Evolutionary conservation across 2,797 vertebrate species (phyloP), one percentile per base, ranked within the genome.

Genomic region (Xenentodon cancila): DNA sequence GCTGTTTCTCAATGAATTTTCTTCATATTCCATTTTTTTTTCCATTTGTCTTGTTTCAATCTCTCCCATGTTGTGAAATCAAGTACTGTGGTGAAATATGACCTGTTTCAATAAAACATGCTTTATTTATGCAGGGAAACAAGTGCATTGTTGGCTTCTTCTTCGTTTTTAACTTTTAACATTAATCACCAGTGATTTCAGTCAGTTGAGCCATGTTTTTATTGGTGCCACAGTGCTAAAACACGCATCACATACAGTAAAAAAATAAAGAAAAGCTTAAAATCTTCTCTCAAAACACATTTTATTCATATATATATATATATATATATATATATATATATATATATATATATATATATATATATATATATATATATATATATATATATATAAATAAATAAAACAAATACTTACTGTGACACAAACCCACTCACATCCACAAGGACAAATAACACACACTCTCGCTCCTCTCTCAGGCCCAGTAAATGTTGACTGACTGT

Each of bases 101-200:
- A 76, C 48, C 47, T 53, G 69, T 82, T 82, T 77, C 72, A 91
- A 88, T 90, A 90, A 91, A 91, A 87, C 86, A 89, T 84, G 79
- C 79, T 89, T 89, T 85, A 87, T 78, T 86, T 81, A 81, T 67
- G 61, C 59, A 37, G 34, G 57, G 69, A 79, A 75, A 59, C 76
- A 79, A 53, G 65, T 59, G 27, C 72, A 0, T 59, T 51, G 30
- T 60, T 47, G 42, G 53, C 27, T 59, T 67, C 69, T 64, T 55
- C 53, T 17, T 18, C 19, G 1, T 19, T 32, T 19, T 6, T 32
- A 61, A 59, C 64, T 47, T 5, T 56, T 34, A 37, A 61, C 56
- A 60, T 25, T 71, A 27, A 52, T 40, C 53, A 79, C 79, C 79
- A 87, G 68, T 81, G 68, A 64, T 65, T 37, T 79, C 60, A 64